Base-by-base conservation (phyloP, 2,797 vertebrate genomes). In the Malurus splendens region DNA sequence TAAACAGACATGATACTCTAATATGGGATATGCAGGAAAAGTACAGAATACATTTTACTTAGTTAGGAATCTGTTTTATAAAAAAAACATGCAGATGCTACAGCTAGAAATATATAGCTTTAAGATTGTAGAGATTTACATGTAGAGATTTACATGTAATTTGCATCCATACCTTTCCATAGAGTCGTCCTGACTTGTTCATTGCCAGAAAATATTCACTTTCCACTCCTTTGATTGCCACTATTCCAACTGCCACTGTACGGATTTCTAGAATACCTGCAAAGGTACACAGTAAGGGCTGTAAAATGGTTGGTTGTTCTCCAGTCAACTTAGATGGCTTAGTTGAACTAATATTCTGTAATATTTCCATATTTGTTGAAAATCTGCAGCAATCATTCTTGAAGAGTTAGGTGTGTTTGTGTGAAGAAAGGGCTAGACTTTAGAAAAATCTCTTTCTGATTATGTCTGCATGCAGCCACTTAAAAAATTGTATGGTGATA, bases 221-320 rank as follows among this genome's bases (percentile, higher is more conserved):
- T 96, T 99, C 99, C 90, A 99, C 97, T 66, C 99, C 99, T 97
- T 99, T 99, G 95, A 99, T 99, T 89, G 99, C 99, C 96, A 99
- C 97, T 78, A 99, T 98, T 80, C 99, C 98, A 95, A 99, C 98
- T 24, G 98, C 98, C 95, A 99, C 98, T 8, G 99, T 99, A 96
- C 99, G 98, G 96, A 99, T 99, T 98, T 99, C 99, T 95, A 99
- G 98, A 95, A 99, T 98, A 97, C 98, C 99, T 99, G 97, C 77
- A 97, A 97, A 91, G 94, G 92, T 94, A 95, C 84, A 95, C 59
- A 96, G 72, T 18, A 85, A 94, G 41, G 62, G 42, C 62, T 90
- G 60, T 94, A 18, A 93, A 44, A 77, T 90, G 60, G 41, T 93
- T 55, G 54, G 67, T 85, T 36, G 72, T 27, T 93, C 84, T 90